These are phyloP conservation scores for Platycheirus albimanus DNA, from an alignment of 2,888 invertebrate genomes.

Conservation along the genomic window DNA sequence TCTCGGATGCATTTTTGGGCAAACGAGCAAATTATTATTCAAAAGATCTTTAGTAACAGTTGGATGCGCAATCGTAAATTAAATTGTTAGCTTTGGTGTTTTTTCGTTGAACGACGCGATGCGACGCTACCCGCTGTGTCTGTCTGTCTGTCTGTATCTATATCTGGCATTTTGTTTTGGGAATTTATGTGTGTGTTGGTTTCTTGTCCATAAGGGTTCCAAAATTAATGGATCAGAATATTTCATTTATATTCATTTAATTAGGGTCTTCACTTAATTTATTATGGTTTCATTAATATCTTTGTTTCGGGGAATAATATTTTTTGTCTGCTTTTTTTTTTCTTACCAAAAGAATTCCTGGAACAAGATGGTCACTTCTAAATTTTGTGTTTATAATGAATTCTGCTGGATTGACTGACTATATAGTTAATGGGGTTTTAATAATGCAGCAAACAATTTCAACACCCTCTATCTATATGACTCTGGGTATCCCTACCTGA, in stretches of 20 bases:
- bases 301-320: constrained; percentile 62
- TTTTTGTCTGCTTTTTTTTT: not conserved
- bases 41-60: constrained; percentile 72
- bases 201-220: constrained; percentile 27
- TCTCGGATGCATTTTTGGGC: constrained; percentile 45
- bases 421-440: constrained; percentile 60
- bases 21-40: constrained; percentile 70
- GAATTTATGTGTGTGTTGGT: not conserved
- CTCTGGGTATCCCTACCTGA: not conserved
- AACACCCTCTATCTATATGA: too few relatives aligned
- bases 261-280: constrained; percentile 74
- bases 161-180: not conserved
- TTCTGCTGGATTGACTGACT: not conserved
- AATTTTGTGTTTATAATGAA: constrained; percentile 4
- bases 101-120: constrained; percentile 2
- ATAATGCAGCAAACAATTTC: constrained; percentile 45
- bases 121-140: too few relatives aligned
- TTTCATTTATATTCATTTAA: constrained; percentile 74
- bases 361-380: constrained; percentile 56
- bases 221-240: constrained; percentile 72
- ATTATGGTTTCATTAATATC: constrained; percentile 73
- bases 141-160: not conserved
- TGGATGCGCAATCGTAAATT: constrained; percentile 74
- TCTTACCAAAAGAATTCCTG: constrained; percentile 32
- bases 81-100: constrained; percentile 70